phyloP scores from a whole-genome alignment of 2,113 vertebrate genomes.

The Silurus glanis region DNA sequence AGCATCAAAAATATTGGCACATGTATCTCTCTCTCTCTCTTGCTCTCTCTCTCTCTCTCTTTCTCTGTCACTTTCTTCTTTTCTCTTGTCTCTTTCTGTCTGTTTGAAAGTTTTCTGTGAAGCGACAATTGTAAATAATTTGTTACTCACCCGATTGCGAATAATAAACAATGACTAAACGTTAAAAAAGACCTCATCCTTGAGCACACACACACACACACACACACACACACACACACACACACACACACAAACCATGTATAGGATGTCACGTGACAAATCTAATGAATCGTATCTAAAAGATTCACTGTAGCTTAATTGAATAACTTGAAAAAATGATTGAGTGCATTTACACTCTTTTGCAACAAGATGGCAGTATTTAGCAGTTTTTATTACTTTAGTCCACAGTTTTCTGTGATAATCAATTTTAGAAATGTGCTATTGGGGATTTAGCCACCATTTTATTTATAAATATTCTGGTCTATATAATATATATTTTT shows the following conservation, averaged over 20 bases:
- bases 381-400: background rate
- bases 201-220: background rate
- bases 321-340: background rate
- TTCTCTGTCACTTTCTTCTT: background rate
- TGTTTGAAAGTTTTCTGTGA: constrained; percentile 42
- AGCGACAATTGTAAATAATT: constrained; percentile 74
- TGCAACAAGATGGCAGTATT: background rate
- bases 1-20: constrained; percentile 59
- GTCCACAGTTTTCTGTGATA: too few species aligned
- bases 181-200: constrained; percentile 6
- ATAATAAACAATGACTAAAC: constrained; percentile 60
- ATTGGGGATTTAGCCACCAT: background rate
- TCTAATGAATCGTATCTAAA: background rate
- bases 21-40: constrained; percentile 24
- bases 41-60: constrained; percentile 47
- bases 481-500: background rate
- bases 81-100: constrained; percentile 1
- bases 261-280: background rate
- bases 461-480: background rate
- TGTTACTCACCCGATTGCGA: constrained; percentile 65
- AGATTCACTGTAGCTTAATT: background rate
- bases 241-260: too few species aligned
- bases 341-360: background rate
- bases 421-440: background rate
- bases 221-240: too few species aligned